phyloP scores from a whole-genome alignment of 2,888 invertebrate genomes.

The Carterocephalus palaemon region DNA sequence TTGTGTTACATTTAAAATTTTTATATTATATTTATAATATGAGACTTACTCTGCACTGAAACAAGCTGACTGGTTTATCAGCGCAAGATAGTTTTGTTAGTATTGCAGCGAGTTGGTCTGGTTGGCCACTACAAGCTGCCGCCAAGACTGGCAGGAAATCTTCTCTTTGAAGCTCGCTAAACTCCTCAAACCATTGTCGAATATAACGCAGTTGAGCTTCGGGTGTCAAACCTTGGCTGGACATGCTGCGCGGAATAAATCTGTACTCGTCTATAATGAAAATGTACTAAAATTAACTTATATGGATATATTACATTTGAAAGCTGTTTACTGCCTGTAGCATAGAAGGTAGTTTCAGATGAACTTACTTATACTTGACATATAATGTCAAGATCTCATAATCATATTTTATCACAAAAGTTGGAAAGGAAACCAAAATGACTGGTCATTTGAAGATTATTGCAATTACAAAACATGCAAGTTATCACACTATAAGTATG shows the following conservation, averaged over 20 bases:
- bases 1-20: too few species aligned
- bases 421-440: too few species aligned
- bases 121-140: conserved; percentile 78
- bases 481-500: too few species aligned
- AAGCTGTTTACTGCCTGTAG: too few species aligned
- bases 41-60: conserved; percentile 86
- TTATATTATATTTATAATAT: background rate
- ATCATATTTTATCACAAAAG: too few species aligned
- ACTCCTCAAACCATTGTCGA: conserved; percentile 92
- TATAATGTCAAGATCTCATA: too few species aligned
- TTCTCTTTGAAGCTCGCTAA: conserved; percentile 91
- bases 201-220: conserved; percentile 90
- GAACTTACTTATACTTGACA: too few species aligned
- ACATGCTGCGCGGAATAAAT: conserved; percentile 67
- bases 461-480: too few species aligned
- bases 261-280: conserved; percentile 46
- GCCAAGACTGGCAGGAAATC: conserved; percentile 89
- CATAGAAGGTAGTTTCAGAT: too few species aligned
- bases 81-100: conserved; percentile 83
- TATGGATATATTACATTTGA: background rate
- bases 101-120: conserved; percentile 85
- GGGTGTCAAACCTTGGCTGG: conserved; percentile 77
- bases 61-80: conserved; percentile 88
- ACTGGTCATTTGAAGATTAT: too few species aligned
- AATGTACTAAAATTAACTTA: conserved; percentile 6